Base-by-base conservation (phyloP, 2,888 invertebrate species). In the Boloria euphrosyne region DNA sequence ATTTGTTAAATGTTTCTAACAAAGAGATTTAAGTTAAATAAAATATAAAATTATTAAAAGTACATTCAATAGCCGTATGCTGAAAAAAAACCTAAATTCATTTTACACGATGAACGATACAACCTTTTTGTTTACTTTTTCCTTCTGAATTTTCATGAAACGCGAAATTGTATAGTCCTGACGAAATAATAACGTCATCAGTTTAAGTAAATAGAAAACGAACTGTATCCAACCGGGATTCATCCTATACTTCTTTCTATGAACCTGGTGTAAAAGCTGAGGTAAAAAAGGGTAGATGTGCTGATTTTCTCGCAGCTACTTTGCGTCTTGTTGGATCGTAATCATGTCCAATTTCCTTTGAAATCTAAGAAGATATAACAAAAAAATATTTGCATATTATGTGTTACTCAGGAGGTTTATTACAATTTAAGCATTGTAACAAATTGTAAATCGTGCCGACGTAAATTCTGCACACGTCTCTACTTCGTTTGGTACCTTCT, bases 401-500 rank as follows among this genome's bases (percentile, higher is more conserved):
- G 83, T 85, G 86, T 88, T 87, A 85, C 87, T 82, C 78, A 75
- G 82, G 80, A 87, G 85, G 84, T 89, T 89, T 88, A 89, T 89
- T 89, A 89, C 88, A 89, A 89, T 90, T 88, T 89, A 89, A 89
- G 87, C 83, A 84, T 85, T 87, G 86, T 87, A 85, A 90, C 89
- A 89, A 90, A 90, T 90, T 89, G 88, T 90, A 86, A 89, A 87
- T 87, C 84, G 84, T 80, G 85, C 82, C 79, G 83, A 86, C 82
- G 81, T 74, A 84, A 81, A 90, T 89, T 90, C 89, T 75, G 80
- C 77, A 80, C 89, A 88, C 88, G 89, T 87, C 77, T 78, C 78
- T 84, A 83, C 81, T 86, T 83, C 85, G 85, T 87, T 86, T 83
- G 81, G 79, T 79, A 80, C 82, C 77, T 82, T 82, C 83, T 84